Base-by-base conservation (phyloP, 2,113 vertebrate genomes). In the Typhlomys cinereus region DNA sequence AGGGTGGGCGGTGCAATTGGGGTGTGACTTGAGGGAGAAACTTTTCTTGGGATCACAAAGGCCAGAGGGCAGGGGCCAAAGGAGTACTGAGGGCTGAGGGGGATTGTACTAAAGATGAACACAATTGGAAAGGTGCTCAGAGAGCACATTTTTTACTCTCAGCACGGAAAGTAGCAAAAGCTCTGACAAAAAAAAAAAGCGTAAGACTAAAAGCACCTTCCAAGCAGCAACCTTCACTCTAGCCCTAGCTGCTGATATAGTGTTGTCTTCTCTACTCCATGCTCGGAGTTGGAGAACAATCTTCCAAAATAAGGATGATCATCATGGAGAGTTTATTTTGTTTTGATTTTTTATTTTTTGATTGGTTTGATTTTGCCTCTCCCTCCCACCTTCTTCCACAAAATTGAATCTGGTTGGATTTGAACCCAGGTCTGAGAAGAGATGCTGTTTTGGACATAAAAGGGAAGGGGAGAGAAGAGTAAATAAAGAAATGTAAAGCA, bases 151-250 rank as follows among this genome's bases (percentile, higher is more conserved):
- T 59, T 48, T 74, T 70, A n/a, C 69, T 83, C 86, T 94, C 88
- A 31, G 86, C 92, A 93, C 90, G 25, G 86, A 85, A 95, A 87
- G 91, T 73, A 87, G 75, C 7, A 4, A 86, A 69, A 73, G 15
- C 84, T 94, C 94, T 90, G 92, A 94, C 95, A 92, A 90, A 95
- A 57, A 95, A 96, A 67, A n/a, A n/a, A n/a, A n/a, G n/a, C n/a
- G n/a, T n/a, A n/a, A n/a, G n/a, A n/a, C 91, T 66, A 86, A 95
- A 94, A 75, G 95, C 95, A 94, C 73, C 87, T 71, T 62, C 95
- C 46, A 90, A 87, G 80, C 90, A 93, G 90, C 93, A 85, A 57
- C 88, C 92, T 95, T 80, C 92, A 85, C 94, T n/a, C 87, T 5
- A 7, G 44, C 84, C 79, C 87, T 90, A 39, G 81, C 64, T 10